These are phyloP conservation scores for Eurypyga helias DNA, from an alignment of 2,113 vertebrate genomes.

Conservation along the genomic window DNA sequence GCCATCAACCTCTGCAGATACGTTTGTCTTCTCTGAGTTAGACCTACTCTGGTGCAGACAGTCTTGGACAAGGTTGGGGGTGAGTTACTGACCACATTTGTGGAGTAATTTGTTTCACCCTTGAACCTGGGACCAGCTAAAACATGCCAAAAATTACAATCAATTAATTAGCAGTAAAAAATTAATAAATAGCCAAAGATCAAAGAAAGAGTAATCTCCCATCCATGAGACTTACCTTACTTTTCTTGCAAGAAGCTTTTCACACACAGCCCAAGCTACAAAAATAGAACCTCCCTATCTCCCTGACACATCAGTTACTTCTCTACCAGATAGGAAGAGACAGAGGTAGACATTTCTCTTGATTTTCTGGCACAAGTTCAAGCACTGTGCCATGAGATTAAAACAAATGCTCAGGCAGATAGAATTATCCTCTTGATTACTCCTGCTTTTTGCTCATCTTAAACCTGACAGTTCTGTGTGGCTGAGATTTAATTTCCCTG, in stretches of 20 bases:
- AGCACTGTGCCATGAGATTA: background rate
- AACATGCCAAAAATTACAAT: background rate
- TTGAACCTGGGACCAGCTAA: background rate
- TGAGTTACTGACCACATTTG: background rate
- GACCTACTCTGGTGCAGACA: background rate
- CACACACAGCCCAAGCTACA: background rate
- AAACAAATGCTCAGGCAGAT: background rate
- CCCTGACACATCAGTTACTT: background rate
- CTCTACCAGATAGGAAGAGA: background rate
- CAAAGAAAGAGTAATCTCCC: background rate
- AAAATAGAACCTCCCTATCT: background rate
- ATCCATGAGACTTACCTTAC: background rate
- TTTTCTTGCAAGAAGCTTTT: background rate
- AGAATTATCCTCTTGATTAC: background rate
- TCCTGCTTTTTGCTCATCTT: background rate
- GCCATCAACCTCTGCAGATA: accelerated
- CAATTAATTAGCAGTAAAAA: background rate
- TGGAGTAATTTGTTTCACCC: background rate
- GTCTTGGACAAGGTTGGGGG: background rate
- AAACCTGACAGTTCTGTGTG: background rate
- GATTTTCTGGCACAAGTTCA: background rate
- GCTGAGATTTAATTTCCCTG: background rate
- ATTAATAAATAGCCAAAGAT: accelerated
- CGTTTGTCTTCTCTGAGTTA: accelerated
- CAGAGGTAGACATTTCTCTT: background rate